Evolutionary conservation across 2,888 invertebrate genomes (phyloP).

Genomic region (Clepsis dumicolana): DNA sequence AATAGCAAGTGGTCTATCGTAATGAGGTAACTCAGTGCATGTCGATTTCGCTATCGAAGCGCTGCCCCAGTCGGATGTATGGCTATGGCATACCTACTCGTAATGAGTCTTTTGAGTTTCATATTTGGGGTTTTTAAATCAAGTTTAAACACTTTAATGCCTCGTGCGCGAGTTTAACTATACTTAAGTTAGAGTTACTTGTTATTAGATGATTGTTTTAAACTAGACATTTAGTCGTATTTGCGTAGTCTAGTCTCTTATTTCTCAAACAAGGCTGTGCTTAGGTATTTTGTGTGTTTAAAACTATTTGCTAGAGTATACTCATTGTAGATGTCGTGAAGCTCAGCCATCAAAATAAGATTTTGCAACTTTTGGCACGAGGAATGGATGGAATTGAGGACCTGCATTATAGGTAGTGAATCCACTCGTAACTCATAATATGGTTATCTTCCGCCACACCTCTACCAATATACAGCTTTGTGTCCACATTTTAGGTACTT

Average conservation of each 20-base stretch:
- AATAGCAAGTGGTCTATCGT: neutral
- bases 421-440: no score
- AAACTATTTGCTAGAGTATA: conserved; percentile 22
- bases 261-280: conserved; percentile 64
- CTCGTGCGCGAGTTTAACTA: neutral
- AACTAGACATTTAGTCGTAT: neutral
- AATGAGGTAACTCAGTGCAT: neutral
- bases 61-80: neutral
- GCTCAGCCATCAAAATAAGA: neutral
- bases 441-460: no score
- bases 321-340: conserved; percentile 12
- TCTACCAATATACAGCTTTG: neutral
- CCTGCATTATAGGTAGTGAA: no score
- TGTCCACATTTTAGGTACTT: neutral
- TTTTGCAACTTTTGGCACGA: no score
- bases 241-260: conserved; percentile 14
- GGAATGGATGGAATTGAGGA: no score
- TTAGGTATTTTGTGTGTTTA: conserved; percentile 50
- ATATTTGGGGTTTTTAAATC: neutral
- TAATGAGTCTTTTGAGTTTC: neutral
- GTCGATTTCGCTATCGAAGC: neutral
- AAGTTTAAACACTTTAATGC: neutral
- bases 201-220: neutral
- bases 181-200: neutral
- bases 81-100: neutral